Base-by-base conservation (phyloP, 2,888 invertebrate species). In the Hemicrepidius hirtus region DNA sequence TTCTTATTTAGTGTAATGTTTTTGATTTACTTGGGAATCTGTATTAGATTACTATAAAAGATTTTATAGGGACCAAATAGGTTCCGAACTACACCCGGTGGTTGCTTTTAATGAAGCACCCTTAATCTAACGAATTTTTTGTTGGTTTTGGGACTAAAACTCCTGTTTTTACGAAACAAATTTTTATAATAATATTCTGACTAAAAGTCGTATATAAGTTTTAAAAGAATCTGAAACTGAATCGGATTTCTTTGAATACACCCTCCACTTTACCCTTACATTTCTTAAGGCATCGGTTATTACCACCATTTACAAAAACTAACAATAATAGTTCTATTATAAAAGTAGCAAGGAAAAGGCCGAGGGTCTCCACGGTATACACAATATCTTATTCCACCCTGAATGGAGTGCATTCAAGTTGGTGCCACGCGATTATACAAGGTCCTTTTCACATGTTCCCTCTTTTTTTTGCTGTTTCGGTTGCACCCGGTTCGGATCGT, bases 391-490 rank as follows among this genome's bases (percentile, higher is more conserved):
- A 63, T 69, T 68, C 49, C 50, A 50, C 55, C 37, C n/a, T 69
- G 62, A 69, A 69, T 59, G 59, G 57, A 64, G 44, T 49, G 57
- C 57, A 70, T 69, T 69, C 69, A 62, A 49, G 21, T 24, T 53
- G 62, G 69, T 63, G 70, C 70, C 70, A 70, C 70, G 64, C 70
- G 70, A 65, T 70, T 70, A 55, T 69, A 46, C 57, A 57, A 57
- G 57, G 32, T 49, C 59, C 65, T 64, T 70, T 70, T 60, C 35
- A 55, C 41, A 37, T 64, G 49, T 46, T 55, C 64, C 28, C 68
- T 21, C 44, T 64, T 60, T 62, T 46, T 46, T 16, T 46, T 16
- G 37, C 40, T 70, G 64, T 59, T 55, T 66, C 66, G 66, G 16
- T 41, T 41, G 44, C 64, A 64, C 41, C 66, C 62, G 59, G 46